These are phyloP conservation scores for Myiotriccus ornatus DNA, from an alignment of 2,797 vertebrate species.

Conservation along the genomic window DNA sequence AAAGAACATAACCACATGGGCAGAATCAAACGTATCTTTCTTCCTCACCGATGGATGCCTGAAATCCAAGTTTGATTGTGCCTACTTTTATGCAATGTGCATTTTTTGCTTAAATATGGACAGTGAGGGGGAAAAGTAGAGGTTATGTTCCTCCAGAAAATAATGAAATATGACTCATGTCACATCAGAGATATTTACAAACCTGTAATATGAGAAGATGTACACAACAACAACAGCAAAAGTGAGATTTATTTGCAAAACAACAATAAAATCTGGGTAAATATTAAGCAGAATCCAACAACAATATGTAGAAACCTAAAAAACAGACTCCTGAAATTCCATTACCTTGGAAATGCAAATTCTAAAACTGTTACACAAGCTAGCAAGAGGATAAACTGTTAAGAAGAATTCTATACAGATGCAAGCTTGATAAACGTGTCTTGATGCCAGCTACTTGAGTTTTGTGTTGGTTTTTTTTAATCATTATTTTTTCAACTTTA, in stretches of 20 bases:
- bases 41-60: neutral
- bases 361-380: neutral
- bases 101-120: neutral
- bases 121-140: neutral
- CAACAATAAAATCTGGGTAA: neutral
- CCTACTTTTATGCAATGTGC: neutral
- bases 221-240: neutral
- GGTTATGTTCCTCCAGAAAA: neutral
- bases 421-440: neutral
- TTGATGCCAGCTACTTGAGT: neutral
- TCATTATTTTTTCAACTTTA: neutral
- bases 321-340: neutral
- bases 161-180: neutral
- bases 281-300: neutral
- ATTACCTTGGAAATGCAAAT: neutral
- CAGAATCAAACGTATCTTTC: neutral
- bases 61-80: neutral
- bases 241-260: neutral
- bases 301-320: neutral
- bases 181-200: neutral
- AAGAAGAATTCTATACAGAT: neutral
- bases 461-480: accelerated
- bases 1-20: neutral
- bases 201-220: neutral
- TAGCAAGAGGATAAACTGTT: neutral